These are phyloP conservation scores for Scortum barcoo DNA, from an alignment of 2,113 vertebrate species.

Conservation along the genomic window DNA sequence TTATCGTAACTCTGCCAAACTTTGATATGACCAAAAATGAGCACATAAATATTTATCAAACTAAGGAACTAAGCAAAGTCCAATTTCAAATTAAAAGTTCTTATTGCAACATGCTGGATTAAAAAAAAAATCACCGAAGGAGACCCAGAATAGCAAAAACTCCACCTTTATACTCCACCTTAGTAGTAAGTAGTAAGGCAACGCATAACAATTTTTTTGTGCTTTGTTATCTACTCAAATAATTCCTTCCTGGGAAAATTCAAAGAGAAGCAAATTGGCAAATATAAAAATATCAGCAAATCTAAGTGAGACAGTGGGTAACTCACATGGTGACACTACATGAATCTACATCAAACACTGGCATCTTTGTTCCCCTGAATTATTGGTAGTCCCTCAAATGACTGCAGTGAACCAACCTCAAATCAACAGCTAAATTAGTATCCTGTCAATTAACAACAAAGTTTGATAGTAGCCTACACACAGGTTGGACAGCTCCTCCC, in stretches of 20 bases:
- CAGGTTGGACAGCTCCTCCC: conserved; percentile 53
- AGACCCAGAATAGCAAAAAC: conserved; percentile 13
- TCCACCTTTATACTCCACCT: conserved; percentile 3
- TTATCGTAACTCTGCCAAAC: conserved; percentile 66
- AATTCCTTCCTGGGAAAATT: conserved; percentile 8
- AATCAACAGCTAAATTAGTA: conserved; percentile 63
- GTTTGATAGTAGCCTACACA: conserved; percentile 35
- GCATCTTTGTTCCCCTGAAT: conserved; percentile 41
- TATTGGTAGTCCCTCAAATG: conserved; percentile 52
- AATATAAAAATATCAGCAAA: conserved; percentile 32
- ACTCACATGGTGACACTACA: conserved; percentile 44
- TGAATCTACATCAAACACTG: conserved; percentile 43
- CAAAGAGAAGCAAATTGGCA: conserved; percentile 13
- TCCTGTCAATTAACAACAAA: conserved; percentile 67
- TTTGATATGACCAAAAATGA: conserved; percentile 67
- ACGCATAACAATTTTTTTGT: conserved; percentile 7
- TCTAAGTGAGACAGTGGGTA: conserved; percentile 41
- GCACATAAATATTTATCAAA: conserved; percentile 63
- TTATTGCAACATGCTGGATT: conserved; percentile 11
- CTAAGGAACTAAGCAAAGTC: conserved; percentile 41
- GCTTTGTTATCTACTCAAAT: conserved; percentile 20
- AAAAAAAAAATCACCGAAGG: conserved; percentile 12
- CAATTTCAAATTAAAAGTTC: conserved; percentile 51
- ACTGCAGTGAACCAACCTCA: conserved; percentile 45
- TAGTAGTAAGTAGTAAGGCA: no score